Percentiles rank a stretch among this genome's conserved stretches.
Evolutionary conservation across 2,797 vertebrate species (phyloP).

Genomic region (Pampus argenteus): DNA sequence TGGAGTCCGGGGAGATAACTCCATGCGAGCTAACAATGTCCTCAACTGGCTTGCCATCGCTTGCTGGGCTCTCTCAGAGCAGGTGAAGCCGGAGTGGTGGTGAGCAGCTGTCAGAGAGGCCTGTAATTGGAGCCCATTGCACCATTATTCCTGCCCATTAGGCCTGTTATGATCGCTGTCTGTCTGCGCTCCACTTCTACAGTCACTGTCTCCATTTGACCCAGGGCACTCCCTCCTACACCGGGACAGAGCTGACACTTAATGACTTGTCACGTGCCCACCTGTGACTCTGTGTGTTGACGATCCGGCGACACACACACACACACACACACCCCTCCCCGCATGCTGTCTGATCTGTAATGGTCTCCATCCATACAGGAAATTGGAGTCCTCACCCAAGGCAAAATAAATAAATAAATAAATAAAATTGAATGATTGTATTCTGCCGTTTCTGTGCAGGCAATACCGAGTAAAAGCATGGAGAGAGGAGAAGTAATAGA

Average conservation of each 20-base stretch:
- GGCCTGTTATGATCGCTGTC: conserved; percentile 82
- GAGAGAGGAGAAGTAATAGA: conserved; percentile 51
- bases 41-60: conserved; percentile 46
- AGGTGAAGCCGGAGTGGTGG: conserved; percentile 72
- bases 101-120: conserved; percentile 82
- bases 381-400: conserved; percentile 60
- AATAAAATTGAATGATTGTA: conserved; percentile 44
- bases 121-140: conserved; percentile 82
- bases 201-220: conserved; percentile 80
- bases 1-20: conserved; percentile 57
- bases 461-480: conserved; percentile 35
- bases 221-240: conserved; percentile 68
- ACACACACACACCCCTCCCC: too few species aligned
- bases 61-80: conserved; percentile 48
- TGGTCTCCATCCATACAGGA: conserved; percentile 63
- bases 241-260: conserved; percentile 64
- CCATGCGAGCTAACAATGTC: conserved; percentile 69
- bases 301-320: conserved; percentile 49
- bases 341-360: conserved; percentile 67
- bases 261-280: conserved; percentile 76
- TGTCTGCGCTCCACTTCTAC: conserved; percentile 69
- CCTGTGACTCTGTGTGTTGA: conserved; percentile 60
- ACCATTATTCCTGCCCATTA: conserved; percentile 84
- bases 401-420: conserved; percentile 7
- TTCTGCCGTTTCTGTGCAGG: conserved; percentile 45